These are phyloP conservation scores for Eristalis tenax DNA, from an alignment of 2,888 invertebrate species.

Conservation along the genomic window DNA sequence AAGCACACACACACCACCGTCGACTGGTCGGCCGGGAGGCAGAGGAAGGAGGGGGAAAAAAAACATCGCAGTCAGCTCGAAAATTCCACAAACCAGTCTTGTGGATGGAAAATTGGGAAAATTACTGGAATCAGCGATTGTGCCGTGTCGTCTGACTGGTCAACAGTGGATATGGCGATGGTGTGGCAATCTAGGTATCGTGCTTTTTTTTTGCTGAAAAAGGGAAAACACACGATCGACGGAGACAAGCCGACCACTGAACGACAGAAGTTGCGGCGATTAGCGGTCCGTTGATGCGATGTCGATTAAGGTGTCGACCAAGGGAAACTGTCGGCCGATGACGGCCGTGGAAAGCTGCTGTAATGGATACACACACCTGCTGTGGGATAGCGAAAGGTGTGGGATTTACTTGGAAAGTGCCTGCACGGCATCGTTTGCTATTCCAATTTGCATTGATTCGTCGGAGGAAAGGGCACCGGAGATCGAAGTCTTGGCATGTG, in stretches of 20 bases:
- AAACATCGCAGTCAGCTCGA: conserved; percentile 46
- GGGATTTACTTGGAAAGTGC: neutral
- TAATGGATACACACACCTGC: conserved; percentile 11
- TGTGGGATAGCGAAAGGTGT: neutral
- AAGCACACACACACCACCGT: neutral
- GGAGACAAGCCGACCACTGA: neutral
- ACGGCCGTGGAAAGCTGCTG: neutral
- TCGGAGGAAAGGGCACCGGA: neutral
- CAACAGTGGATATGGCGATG: neutral
- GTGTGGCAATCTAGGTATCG: neutral
- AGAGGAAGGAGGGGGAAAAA: neutral
- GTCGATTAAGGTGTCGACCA: conserved; percentile 39
- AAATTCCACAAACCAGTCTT: conserved; percentile 49
- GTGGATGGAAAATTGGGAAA: conserved; percentile 49
- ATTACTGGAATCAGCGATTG: conserved; percentile 59
- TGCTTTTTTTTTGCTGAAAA: conserved; percentile 23
- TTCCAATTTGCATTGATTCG: neutral
- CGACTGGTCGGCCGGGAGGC: too few relatives aligned
- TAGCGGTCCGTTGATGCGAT: conserved; percentile 27
- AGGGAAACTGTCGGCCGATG: conserved; percentile 20
- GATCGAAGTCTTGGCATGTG: neutral
- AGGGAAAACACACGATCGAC: conserved; percentile 52
- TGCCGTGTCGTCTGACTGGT: conserved; percentile 32
- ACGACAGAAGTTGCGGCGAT: conserved; percentile 39
- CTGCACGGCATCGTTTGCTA: neutral